Evolutionary conservation across 2,888 invertebrate genomes (phyloP), one percentile per base, ranked within the genome.

Genomic region (Hylaea fasciaria): DNA sequence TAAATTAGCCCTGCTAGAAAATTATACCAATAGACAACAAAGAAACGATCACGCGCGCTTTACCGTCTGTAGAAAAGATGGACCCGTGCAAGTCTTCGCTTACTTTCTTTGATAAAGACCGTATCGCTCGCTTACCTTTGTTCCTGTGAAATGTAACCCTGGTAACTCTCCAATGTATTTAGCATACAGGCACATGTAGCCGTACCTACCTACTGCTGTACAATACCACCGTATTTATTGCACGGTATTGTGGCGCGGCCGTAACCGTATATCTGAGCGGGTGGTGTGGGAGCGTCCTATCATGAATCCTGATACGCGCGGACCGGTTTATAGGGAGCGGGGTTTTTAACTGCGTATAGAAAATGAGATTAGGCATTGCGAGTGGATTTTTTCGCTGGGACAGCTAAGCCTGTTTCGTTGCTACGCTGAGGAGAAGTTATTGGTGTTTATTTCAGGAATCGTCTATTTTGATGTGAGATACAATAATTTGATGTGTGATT

Each of bases 241-340:
- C 86, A 89, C 86, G 86, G 90, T 90, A 91, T 91, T 91, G 91
- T 91, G 87, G 87, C 85, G 80, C 87, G 85, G 81, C 86, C 89
- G 87, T 91, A 87, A 90, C 89, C 88, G 83, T 92, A 91, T 86
- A 91, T 91, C 87, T 86, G 83, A 78, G 78, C 55, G 82, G 87
- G 86, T 85, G 87, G 89, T 85, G 76, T 80, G 78, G 81, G 83
- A 83, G 82, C 79, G 81, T 83, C 87, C 88, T 86, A 86, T 84
- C 91, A 91, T 91, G 91, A 91, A 91, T 91, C 87, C 88, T 87
- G 88, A 90, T 91, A 89, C 85, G 83, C 80, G 77, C 82, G 81
- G 79, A 82, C 91, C 90, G 84, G 74, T 78, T 70, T 79, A 78
- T 76, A 72, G 71, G 78, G 85, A 85, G 65, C 79, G 80, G 78